Percentiles rank a stretch among this genome's conserved stretches.
Evolutionary conservation across 2,797 vertebrate genomes (phyloP).

Genomic region (Novumbra hubbsi): DNA sequence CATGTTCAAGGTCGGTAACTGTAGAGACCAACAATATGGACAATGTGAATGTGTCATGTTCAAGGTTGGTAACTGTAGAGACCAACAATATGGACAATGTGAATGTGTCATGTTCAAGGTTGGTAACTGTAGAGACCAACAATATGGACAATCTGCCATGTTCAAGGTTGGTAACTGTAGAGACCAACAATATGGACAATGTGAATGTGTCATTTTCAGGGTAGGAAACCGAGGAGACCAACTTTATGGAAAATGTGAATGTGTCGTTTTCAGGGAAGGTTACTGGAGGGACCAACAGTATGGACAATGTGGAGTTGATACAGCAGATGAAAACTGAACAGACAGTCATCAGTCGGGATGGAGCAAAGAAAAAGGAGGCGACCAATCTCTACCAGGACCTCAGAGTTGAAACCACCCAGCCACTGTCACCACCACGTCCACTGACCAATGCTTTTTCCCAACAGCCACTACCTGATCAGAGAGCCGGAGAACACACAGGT

Average conservation of each 20-base stretch:
- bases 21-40: too few species aligned
- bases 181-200: not conserved
- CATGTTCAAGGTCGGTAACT: too few species aligned
- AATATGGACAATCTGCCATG: too few species aligned
- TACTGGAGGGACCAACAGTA: constrained; percentile 45
- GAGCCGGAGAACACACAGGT: constrained; percentile 20
- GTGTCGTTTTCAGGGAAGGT: constrained; percentile 33
- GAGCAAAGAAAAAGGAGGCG: constrained; percentile 1
- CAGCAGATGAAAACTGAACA: constrained; percentile 3
- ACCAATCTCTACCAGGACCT: constrained; percentile 1
- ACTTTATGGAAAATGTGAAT: not conserved
- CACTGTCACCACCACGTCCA: not conserved
- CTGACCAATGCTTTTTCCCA: not conserved
- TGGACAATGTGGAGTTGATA: constrained; percentile 42
- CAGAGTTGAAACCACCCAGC: constrained; percentile 27
- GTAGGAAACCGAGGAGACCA: not conserved
- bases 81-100: too few species aligned
- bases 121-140: too few species aligned
- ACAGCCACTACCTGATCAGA: constrained; percentile 21
- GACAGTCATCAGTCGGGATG: not conserved
- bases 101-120: too few species aligned
- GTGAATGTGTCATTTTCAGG: not conserved
- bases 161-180: too few species aligned
- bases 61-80: too few species aligned
- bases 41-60: too few species aligned